Conservation (phyloP, 2,113 vertebrate species). For the Psilopsiagon aurifrons region DNA sequence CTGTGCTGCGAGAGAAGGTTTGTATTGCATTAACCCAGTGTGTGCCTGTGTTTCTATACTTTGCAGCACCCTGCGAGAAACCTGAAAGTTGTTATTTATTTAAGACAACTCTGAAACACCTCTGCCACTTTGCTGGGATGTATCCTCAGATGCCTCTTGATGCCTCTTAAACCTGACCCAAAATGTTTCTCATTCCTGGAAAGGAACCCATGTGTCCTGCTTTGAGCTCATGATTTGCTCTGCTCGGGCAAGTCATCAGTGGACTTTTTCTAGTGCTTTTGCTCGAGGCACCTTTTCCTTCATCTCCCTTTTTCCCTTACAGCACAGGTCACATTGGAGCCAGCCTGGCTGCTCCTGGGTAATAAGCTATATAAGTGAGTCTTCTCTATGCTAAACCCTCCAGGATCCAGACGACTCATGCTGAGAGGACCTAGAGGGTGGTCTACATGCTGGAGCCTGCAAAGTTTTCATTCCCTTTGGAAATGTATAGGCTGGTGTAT, state of each 20-base stretch:
- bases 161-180: not conserved
- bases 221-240: not conserved
- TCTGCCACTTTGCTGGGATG: not conserved
- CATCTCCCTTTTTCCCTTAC: not conserved
- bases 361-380: not conserved
- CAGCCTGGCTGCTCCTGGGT: not conserved
- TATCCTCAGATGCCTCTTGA: not conserved
- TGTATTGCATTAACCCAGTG: not conserved
- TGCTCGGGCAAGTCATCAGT: not conserved
- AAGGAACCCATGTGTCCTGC: not conserved
- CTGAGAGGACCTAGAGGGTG: not conserved
- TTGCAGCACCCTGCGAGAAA: not conserved
- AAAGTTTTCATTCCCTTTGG: not conserved
- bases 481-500: rapidly evolving
- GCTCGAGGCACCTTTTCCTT: not conserved
- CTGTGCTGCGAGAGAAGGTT: not conserved
- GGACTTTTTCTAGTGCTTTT: not conserved
- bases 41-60: not conserved
- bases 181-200: not conserved
- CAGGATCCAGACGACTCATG: not conserved
- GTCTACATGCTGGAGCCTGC: not conserved
- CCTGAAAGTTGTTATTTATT: not conserved
- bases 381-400: not conserved
- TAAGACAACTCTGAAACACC: not conserved
- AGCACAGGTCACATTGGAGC: not conserved